Percentiles rank a stretch among this genome's conserved stretches.
phyloP scores from a whole-genome alignment of 2,113 vertebrate genomes.

The Mus pahari region DNA sequence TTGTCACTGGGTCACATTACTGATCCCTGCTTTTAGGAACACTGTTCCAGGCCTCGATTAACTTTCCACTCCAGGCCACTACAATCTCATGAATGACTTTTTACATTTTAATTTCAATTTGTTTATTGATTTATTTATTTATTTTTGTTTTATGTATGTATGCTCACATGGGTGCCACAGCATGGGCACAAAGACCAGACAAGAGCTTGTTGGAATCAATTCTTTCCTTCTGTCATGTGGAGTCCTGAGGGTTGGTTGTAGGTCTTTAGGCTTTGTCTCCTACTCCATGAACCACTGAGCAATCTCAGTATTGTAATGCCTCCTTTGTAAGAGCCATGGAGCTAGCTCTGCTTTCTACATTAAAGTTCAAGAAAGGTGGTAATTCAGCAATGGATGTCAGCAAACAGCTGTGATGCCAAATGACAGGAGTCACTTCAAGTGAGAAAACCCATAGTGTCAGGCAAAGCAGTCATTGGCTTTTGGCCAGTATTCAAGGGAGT shows the following conservation, averaged over 20 bases:
- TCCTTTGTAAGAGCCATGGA: too few relatives aligned
- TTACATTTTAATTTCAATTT: neutral
- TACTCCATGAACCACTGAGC: too few relatives aligned
- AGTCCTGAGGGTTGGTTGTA: too few relatives aligned
- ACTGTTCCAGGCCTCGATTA: accelerated
- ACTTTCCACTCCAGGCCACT: neutral
- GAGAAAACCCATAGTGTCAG: neutral
- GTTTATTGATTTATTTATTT: neutral
- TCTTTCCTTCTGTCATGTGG: neutral
- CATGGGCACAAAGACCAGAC: too few relatives aligned
- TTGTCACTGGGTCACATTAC: neutral
- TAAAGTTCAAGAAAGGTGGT: neutral
- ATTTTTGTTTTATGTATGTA: neutral
- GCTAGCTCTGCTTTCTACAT: neutral
- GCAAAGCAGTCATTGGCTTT: neutral
- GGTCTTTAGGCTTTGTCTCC: neutral
- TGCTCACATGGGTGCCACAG: neutral
- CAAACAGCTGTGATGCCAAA: neutral
- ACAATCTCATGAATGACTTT: accelerated
- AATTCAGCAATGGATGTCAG: neutral
- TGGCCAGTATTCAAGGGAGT: neutral
- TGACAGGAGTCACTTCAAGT: neutral
- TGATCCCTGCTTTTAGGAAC: neutral
- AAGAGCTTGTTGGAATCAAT: too few relatives aligned
- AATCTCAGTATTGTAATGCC: neutral